Evolutionary conservation across 2,888 invertebrate genomes (phyloP).

Genomic region (Eupeodes luniger): DNA sequence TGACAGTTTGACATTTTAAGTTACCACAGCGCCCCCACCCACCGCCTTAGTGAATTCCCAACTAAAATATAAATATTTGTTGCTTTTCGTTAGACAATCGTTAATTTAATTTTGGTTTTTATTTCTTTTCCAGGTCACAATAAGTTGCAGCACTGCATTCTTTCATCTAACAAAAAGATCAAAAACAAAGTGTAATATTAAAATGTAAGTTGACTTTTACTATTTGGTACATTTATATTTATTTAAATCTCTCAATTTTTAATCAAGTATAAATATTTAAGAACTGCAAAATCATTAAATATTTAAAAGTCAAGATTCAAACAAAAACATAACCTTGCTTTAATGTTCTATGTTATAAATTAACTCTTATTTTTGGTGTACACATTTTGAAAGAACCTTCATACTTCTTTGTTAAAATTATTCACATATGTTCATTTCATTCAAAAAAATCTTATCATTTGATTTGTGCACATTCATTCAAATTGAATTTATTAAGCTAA

Average conservation of each 20-base stretch:
- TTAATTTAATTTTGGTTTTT: constrained; percentile 28
- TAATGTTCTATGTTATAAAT: not conserved
- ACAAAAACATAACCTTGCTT: not conserved
- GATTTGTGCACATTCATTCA: constrained; percentile 8
- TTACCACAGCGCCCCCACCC: too few relatives aligned
- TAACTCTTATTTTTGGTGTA: not conserved
- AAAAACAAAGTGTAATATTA: constrained; percentile 1
- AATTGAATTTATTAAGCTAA: constrained; percentile 20
- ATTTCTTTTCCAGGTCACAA: constrained; percentile 59
- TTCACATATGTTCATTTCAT: constrained; percentile 3
- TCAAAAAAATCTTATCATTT: not conserved
- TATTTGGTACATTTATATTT: not conserved
- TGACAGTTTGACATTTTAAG: too few relatives aligned
- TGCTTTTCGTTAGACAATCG: not conserved
- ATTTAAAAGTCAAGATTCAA: not conserved
- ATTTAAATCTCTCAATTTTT: not conserved
- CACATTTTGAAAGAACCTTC: constrained; percentile 38
- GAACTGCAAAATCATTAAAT: not conserved
- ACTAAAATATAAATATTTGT: too few relatives aligned
- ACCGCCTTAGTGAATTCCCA: too few relatives aligned
- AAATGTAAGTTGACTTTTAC: constrained; percentile 44
- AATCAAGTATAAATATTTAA: not conserved
- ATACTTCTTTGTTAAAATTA: constrained; percentile 13
- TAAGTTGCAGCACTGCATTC: constrained; percentile 17
- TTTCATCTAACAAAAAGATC: constrained; percentile 24